Conservation (phyloP, 92 coral and sea anemone species). For the Epizoanthus ramosus region DNA sequence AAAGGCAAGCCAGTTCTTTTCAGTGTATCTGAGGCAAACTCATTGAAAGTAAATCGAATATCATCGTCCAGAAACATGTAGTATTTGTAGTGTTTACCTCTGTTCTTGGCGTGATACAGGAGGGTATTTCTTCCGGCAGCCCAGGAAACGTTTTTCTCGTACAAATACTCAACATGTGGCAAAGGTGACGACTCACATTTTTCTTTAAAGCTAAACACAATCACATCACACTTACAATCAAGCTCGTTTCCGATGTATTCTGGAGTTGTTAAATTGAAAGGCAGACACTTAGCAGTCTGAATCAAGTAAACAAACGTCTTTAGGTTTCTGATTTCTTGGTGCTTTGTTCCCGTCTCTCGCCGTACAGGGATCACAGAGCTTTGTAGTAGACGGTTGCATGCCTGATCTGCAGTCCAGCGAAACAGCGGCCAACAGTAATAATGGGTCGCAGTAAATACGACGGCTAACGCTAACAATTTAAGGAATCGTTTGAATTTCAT, state of each 20-base stretch:
- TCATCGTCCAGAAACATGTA: conserved; percentile 33
- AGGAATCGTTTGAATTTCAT: no score
- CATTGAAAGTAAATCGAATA: conserved; percentile 1
- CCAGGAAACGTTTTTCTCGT: background rate
- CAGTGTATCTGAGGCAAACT: conserved; percentile 1
- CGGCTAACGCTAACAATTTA: no score
- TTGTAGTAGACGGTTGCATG: background rate
- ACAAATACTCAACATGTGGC: conserved; percentile 23
- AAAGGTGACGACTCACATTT: conserved; percentile 14
- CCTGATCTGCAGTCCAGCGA: background rate
- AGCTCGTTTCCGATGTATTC: conserved; percentile 6
- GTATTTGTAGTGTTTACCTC: conserved; percentile 5
- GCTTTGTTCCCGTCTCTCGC: background rate
- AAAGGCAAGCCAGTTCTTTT: background rate
- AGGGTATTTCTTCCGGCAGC: conserved; percentile 20
- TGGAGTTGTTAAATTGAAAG: conserved; percentile 2
- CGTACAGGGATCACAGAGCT: background rate
- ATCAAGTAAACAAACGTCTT: conserved; percentile 9
- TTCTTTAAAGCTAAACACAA: conserved; percentile 38
- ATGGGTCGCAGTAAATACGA: no score
- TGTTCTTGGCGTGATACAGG: background rate
- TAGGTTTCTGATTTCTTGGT: background rate
- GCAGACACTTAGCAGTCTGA: conserved; percentile 28
- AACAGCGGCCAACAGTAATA: background rate
- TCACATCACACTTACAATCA: conserved; percentile 34